A percentile compares a stretch with the other conserved stretches of the same genome.
These are phyloP conservation scores for Synchiropus splendidus DNA, from an alignment of 2,113 vertebrate genomes.

Conservation along the genomic window DNA sequence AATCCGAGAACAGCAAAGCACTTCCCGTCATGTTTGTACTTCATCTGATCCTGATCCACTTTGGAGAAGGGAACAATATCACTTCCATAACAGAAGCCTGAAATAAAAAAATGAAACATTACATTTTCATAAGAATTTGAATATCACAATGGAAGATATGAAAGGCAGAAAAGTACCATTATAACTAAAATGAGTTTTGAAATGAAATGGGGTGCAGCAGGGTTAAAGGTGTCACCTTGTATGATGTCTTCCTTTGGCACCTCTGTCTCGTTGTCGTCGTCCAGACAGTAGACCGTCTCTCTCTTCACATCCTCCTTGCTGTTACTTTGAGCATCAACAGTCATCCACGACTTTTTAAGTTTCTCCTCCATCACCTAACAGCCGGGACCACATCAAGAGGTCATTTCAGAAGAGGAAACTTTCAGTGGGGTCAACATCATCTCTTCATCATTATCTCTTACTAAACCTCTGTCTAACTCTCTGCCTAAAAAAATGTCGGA, in stretches of 20 bases:
- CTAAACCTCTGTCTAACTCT: background rate
- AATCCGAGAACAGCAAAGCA: slow-evolving; percentile 91
- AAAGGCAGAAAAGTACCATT: too few species aligned
- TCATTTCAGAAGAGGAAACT: too few species aligned
- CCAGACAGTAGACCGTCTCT: slow-evolving; percentile 86
- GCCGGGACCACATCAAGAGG: background rate
- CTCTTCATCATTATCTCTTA: too few species aligned
- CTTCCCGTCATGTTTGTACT: slow-evolving; percentile 86
- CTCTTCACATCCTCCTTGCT: slow-evolving; percentile 75
- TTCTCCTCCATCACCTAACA: slow-evolving; percentile 78
- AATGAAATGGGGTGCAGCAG: background rate
- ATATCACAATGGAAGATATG: too few species aligned
- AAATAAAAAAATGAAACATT: slow-evolving; percentile 16
- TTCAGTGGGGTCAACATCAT: background rate
- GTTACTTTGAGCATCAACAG: slow-evolving; percentile 79
- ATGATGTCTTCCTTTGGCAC: slow-evolving; percentile 81
- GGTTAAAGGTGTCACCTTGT: slow-evolving; percentile 73
- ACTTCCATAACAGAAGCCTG: slow-evolving; percentile 91
- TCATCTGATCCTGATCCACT: slow-evolving; percentile 96
- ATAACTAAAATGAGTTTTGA: too few species aligned
- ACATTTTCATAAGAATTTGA: background rate
- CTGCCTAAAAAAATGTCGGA: background rate
- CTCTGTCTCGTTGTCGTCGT: slow-evolving; percentile 93
- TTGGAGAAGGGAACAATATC: slow-evolving; percentile 96
- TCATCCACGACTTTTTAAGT: slow-evolving; percentile 76